Evolutionary conservation across 30 jellyfish, hydroid and myxozoan species (phyloP).

Genomic region (Turritopsis rubra): DNA sequence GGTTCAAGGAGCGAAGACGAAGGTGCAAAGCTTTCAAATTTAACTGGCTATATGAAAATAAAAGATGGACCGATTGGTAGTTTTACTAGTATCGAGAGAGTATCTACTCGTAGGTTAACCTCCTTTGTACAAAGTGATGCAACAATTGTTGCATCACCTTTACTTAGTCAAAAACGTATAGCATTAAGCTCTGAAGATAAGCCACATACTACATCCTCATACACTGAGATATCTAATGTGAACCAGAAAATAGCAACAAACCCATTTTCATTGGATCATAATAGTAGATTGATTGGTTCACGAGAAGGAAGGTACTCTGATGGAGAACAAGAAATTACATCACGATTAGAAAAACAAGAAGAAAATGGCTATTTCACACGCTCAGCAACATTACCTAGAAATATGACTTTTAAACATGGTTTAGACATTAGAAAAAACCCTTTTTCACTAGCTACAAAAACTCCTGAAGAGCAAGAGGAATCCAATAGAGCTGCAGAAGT

Average conservation of each 20-base stretch:
- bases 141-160: neutral
- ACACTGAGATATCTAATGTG: constrained; percentile 17
- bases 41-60: neutral
- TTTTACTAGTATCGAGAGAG: constrained; percentile 33
- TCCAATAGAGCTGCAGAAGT: constrained; percentile 28
- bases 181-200: constrained; percentile 19
- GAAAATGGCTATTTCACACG: constrained; percentile 46
- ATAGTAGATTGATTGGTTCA: neutral
- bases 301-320: constrained; percentile 57
- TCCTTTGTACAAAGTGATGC: neutral
- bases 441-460: constrained; percentile 46
- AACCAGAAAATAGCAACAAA: constrained; percentile 3
- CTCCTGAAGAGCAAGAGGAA: constrained; percentile 26
- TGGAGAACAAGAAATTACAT: constrained; percentile 76
- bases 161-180: neutral
- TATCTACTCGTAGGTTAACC: neutral
- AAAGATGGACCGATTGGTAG: constrained; percentile 29
- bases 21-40: constrained; percentile 2
- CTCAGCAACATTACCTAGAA: constrained; percentile 71
- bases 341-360: constrained; percentile 61
- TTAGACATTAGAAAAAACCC: constrained; percentile 48
- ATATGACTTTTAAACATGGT: constrained; percentile 47
- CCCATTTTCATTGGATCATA: neutral
- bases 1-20: constrained; percentile 30
- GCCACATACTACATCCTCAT: neutral